Evolutionary conservation across 2,888 invertebrate species (phyloP).

Genomic region (Melieria picta): DNA sequence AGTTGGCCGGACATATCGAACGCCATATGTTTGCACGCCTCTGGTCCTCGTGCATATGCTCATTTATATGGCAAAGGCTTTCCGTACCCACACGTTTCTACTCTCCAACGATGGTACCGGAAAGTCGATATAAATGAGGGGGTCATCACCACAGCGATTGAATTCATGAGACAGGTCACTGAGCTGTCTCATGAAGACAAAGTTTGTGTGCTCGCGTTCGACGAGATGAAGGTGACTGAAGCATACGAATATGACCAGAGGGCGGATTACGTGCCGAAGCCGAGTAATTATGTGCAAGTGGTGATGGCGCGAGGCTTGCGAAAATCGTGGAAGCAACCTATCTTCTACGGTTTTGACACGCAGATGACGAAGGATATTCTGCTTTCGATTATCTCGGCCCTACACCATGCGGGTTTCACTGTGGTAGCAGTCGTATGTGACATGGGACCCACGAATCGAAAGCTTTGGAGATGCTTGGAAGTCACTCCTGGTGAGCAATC

Average conservation of each 20-base stretch:
- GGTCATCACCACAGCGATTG: neutral
- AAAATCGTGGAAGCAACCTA: slow-evolving; percentile 24
- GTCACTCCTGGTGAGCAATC: slow-evolving; percentile 20
- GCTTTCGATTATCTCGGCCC: neutral
- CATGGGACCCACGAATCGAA: slow-evolving; percentile 28
- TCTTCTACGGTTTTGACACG: slow-evolving; percentile 26
- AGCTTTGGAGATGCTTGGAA: slow-evolving; percentile 37
- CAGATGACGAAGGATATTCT: slow-evolving; percentile 12
- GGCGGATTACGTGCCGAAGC: slow-evolving; percentile 17
- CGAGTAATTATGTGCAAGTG: slow-evolving; percentile 22
- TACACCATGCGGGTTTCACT: slow-evolving; percentile 17
- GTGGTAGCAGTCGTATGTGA: slow-evolving; percentile 27
- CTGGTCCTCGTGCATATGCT: neutral
- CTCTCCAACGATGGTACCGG: slow-evolving; percentile 21
- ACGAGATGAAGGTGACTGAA: slow-evolving; percentile 24
- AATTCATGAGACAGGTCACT: slow-evolving; percentile 1
- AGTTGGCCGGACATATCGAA: neutral
- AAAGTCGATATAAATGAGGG: slow-evolving; percentile 11
- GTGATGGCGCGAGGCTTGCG: slow-evolving; percentile 22
- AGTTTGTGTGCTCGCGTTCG: slow-evolving; percentile 21
- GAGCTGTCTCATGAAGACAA: slow-evolving; percentile 18
- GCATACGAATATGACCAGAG: slow-evolving; percentile 16
- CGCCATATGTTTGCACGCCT: neutral
- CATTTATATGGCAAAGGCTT: slow-evolving; percentile 2
- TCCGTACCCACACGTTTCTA: slow-evolving; percentile 2